phyloP scores from a whole-genome alignment of 1,140 invertebrate species.

The Copidosoma floridanum region DNA sequence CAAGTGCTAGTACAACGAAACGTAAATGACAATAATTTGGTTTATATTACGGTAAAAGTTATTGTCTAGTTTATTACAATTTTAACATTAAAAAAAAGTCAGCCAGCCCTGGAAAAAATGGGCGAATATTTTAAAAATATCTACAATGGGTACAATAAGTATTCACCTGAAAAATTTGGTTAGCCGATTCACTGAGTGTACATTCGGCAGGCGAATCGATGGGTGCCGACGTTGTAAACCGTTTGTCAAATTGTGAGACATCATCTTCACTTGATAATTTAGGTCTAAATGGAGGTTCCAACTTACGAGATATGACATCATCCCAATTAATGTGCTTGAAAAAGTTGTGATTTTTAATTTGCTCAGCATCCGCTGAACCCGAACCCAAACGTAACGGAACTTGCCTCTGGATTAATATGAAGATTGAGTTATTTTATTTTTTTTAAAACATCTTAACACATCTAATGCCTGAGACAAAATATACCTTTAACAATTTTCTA shows the following conservation, averaged over 20 bases:
- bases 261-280: constrained; percentile 88
- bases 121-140: too few relatives aligned
- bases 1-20: too few relatives aligned
- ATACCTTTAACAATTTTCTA: constrained; percentile 76
- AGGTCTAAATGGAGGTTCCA: constrained; percentile 90
- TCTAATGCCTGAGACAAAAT: not conserved
- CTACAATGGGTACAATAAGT: too few relatives aligned
- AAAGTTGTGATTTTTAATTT: constrained; percentile 89
- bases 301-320: constrained; percentile 78
- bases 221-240: constrained; percentile 97
- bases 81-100: too few relatives aligned
- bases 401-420: constrained; percentile 60
- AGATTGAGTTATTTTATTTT: constrained; percentile 1
- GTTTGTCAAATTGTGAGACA: constrained; percentile 96
- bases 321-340: constrained; percentile 93
- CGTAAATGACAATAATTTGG: too few relatives aligned
- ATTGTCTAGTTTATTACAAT: too few relatives aligned
- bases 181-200: constrained; percentile 91
- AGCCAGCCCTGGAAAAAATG: too few relatives aligned
- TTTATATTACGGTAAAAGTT: too few relatives aligned
- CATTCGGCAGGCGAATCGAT: constrained; percentile 97
- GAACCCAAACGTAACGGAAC: constrained; percentile 73
- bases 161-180: constrained; percentile 88
- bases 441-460: not conserved
- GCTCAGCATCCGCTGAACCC: constrained; percentile 76